phyloP scores from a whole-genome alignment of 1,140 invertebrate genomes.

The Hirudo medicinalis region DNA sequence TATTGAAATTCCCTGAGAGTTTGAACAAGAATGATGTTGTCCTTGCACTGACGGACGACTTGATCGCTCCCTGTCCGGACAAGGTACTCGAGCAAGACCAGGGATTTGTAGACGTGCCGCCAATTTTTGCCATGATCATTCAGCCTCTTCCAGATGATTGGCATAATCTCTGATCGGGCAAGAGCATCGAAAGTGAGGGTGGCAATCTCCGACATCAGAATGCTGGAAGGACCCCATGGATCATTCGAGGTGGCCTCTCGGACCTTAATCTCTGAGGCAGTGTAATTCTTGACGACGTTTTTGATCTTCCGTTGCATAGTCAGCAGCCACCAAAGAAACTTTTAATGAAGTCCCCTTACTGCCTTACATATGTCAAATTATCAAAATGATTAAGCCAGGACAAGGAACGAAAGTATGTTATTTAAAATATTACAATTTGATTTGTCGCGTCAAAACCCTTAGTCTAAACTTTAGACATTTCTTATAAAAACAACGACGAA shows the following conservation, averaged over 20 bases:
- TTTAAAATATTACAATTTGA: no score
- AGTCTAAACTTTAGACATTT: no score
- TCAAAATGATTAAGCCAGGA: no score
- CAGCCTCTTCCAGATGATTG: constrained; percentile 97
- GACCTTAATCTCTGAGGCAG: constrained; percentile 93
- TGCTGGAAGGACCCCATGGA: constrained; percentile 97
- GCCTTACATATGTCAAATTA: no score
- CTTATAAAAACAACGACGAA: no score
- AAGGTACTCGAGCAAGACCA: constrained; percentile 84
- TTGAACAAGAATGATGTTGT: constrained; percentile 97
- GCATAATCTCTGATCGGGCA: constrained; percentile 98
- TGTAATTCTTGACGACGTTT: constrained; percentile 96
- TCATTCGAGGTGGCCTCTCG: constrained; percentile 96
- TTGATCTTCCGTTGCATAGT: constrained; percentile 79
- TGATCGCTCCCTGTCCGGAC: constrained; percentile 95
- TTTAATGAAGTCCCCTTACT: no score
- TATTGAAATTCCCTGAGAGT: constrained; percentile 95
- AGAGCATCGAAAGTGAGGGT: constrained; percentile 93
- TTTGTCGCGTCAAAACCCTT: no score
- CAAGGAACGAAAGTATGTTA: no score
- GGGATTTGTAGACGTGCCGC: constrained; percentile 97
- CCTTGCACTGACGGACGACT: constrained; percentile 88
- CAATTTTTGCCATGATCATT: constrained; percentile 99
- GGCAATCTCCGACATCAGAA: constrained; percentile 96
- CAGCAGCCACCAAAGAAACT: constrained; percentile 8